Percentiles rank a stretch among this genome's conserved stretches.
These are phyloP conservation scores for Belgica antarctica DNA, from an alignment of 2,888 invertebrate genomes.

Conservation along the genomic window DNA sequence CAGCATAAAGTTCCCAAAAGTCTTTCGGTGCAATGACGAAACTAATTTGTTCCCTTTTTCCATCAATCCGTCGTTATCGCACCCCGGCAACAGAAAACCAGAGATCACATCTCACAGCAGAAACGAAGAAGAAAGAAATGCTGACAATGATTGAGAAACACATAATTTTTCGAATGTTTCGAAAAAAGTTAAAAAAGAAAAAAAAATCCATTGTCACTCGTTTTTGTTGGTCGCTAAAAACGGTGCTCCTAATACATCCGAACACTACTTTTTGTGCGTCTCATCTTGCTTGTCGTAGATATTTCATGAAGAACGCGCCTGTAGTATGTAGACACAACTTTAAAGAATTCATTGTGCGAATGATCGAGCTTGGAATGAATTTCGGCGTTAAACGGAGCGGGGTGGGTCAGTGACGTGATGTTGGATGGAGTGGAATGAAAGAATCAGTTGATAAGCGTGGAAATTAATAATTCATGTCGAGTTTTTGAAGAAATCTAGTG, in stretches of 20 bases:
- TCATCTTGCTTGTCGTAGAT: background rate
- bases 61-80: background rate
- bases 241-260: background rate
- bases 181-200: background rate
- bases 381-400: background rate
- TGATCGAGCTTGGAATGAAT: background rate
- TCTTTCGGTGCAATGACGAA: no score
- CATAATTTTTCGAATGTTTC: background rate
- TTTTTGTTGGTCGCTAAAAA: slow-evolving; percentile 6
- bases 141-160: slow-evolving; percentile 23
- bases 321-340: slow-evolving; percentile 14
- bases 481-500: no score
- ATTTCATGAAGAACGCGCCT: background rate
- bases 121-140: slow-evolving; percentile 10
- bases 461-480: no score
- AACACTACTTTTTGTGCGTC: background rate
- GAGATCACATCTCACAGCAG: slow-evolving; percentile 9
- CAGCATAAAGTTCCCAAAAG: no score
- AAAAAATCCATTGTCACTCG: slow-evolving; percentile 19
- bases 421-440: no score
- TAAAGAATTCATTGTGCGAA: background rate
- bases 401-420: no score
- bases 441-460: no score
- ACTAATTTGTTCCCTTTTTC: slow-evolving; percentile 18
- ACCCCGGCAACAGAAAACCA: background rate